These are phyloP conservation scores for Heliconius sara DNA, from an alignment of 2,888 invertebrate species.

Conservation along the genomic window DNA sequence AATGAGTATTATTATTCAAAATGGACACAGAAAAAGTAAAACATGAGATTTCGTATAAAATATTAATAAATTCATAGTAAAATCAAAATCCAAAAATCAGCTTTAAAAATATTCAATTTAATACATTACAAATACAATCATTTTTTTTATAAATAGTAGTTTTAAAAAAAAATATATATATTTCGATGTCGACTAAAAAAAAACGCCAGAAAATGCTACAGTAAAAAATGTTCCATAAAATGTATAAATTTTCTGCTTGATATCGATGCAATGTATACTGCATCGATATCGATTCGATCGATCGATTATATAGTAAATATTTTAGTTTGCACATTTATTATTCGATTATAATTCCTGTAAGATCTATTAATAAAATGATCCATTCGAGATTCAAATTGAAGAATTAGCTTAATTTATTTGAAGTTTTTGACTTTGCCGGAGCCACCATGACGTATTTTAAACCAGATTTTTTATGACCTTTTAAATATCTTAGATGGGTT, in stretches of 20 bases:
- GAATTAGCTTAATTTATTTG: no score
- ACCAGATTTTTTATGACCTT: background rate
- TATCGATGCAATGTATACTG: background rate
- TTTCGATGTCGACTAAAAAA: background rate
- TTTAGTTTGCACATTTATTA: background rate
- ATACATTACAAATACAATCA: no score
- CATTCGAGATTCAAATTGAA: no score
- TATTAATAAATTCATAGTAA: background rate
- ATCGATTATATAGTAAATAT: background rate
- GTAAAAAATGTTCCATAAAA: background rate
- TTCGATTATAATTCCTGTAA: background rate
- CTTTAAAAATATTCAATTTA: no score
- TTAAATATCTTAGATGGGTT: background rate
- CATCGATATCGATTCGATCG: background rate
- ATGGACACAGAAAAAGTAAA: background rate
- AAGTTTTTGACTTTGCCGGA: no score
- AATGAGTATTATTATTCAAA: background rate
- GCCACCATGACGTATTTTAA: background rate
- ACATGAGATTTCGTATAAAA: background rate
- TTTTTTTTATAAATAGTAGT: no score
- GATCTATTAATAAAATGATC: background rate
- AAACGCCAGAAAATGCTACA: background rate
- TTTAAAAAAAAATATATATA: background rate
- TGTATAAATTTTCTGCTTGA: background rate
- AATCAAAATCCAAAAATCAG: background rate